A percentile compares a stretch with the other conserved stretches of the same genome.
Evolutionary conservation across 2,888 invertebrate genomes (phyloP).

Genomic region (Macrosiphum euphorbiae): DNA sequence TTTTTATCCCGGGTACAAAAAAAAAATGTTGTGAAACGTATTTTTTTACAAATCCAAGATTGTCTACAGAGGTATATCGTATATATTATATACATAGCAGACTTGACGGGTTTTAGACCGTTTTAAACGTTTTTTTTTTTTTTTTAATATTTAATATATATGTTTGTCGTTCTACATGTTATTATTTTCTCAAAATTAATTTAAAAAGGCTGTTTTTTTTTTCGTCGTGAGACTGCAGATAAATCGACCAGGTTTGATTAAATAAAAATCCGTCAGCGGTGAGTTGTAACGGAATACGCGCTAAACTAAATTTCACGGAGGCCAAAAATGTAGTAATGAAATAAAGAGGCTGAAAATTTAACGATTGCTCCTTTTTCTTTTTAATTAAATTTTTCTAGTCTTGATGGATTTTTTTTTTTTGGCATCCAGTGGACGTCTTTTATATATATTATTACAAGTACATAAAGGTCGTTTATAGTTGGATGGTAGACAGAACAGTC

Average conservation of each 20-base stretch:
- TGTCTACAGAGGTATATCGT: not conserved
- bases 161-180: not conserved
- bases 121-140: not conserved
- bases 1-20: not conserved
- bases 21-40: not conserved
- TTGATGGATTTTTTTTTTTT: slow-evolving; percentile 12
- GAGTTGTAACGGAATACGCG: not conserved
- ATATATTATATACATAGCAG: not conserved
- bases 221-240: not conserved
- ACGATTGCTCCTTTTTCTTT: slow-evolving; percentile 22
- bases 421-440: not conserved
- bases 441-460: slow-evolving; percentile 25
- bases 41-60: not conserved
- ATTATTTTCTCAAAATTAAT: not conserved
- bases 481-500: not conserved
- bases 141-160: not conserved
- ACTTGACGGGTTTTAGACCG: too few species aligned
- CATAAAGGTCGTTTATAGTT: slow-evolving; percentile 35
- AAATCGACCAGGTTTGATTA: not conserved
- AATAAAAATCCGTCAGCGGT: not conserved
- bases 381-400: slow-evolving; percentile 39
- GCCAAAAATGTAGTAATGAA: not conserved
- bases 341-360: slow-evolving; percentile 14
- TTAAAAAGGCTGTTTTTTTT: not conserved
- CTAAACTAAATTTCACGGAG: not conserved